Evolutionary conservation across 92 coral and sea anemone species (phyloP).

Genomic region (Porites divaricata): DNA sequence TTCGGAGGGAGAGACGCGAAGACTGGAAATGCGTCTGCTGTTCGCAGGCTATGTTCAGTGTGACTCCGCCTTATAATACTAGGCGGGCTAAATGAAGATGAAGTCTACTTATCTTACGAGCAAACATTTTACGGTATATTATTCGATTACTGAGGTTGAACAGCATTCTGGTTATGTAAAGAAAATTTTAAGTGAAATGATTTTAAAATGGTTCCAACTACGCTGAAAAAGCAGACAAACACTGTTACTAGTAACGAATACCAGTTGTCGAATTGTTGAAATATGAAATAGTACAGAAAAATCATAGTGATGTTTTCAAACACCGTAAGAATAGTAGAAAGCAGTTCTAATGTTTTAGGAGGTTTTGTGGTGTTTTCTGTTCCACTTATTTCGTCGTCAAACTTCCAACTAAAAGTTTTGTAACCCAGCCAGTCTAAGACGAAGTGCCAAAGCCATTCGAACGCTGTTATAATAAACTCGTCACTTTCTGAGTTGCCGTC

Average conservation of each 20-base stretch:
- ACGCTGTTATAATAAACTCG: not conserved
- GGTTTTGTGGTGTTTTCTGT: not conserved
- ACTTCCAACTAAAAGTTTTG: not conserved
- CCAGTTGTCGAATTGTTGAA: not conserved
- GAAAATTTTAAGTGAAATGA: not conserved
- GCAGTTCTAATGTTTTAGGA: not conserved
- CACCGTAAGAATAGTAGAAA: not conserved
- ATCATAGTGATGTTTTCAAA: not conserved
- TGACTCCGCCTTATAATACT: too few relatives aligned
- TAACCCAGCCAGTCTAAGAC: not conserved
- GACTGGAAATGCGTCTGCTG: too few relatives aligned
- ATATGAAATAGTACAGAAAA: not conserved
- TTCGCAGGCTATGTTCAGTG: too few relatives aligned
- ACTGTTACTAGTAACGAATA: not conserved
- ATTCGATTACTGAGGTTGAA: too few relatives aligned
- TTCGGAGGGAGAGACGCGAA: too few relatives aligned
- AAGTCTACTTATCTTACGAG: too few relatives aligned
- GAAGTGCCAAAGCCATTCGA: not conserved
- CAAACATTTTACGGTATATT: too few relatives aligned
- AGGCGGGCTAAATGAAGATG: too few relatives aligned
- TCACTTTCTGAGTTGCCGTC: not conserved
- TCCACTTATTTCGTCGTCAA: not conserved
- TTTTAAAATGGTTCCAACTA: not conserved
- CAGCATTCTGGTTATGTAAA: not conserved
- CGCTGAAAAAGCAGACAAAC: conserved; percentile 6